A percentile compares a stretch with the other conserved stretches of the same genome.
phyloP scores from a whole-genome alignment of 2,888 invertebrate genomes.

The Drosophila mettleri region DNA sequence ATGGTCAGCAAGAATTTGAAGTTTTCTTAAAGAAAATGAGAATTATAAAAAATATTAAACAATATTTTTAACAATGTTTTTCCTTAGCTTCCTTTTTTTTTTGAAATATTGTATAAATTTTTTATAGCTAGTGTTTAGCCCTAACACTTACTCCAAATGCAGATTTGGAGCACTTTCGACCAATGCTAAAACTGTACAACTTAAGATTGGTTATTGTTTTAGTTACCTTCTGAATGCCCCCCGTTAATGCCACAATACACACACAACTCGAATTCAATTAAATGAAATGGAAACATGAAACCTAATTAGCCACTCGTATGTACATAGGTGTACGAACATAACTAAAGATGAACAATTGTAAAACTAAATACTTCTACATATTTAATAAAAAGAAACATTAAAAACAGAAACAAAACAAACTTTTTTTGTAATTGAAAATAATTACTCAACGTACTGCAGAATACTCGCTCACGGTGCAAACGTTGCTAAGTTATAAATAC shows the following conservation, averaged over 20 bases:
- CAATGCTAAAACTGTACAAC: slow-evolving; percentile 49
- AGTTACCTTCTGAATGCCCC: slow-evolving; percentile 47
- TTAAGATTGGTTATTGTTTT: slow-evolving; percentile 38
- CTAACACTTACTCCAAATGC: slow-evolving; percentile 22
- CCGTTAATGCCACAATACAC: slow-evolving; percentile 61
- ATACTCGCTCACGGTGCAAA: too few species aligned
- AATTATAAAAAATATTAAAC: not conserved
- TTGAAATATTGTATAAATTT: slow-evolving; percentile 9
- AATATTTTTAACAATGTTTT: not conserved
- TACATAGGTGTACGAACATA: slow-evolving; percentile 73
- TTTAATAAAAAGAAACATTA: slow-evolving; percentile 75
- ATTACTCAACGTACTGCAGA: too few species aligned
- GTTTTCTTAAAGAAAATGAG: not conserved
- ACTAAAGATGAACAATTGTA: slow-evolving; percentile 75
- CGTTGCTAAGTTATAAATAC: too few species aligned
- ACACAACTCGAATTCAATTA: slow-evolving; percentile 65
- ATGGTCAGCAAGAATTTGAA: not conserved
- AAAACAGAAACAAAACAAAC: slow-evolving; percentile 34
- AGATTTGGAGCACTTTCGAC: slow-evolving; percentile 54
- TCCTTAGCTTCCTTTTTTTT: not conserved
- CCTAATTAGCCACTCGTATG: slow-evolving; percentile 71
- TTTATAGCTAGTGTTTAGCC: slow-evolving; percentile 22
- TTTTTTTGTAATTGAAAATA: too few species aligned
- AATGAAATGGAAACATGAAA: slow-evolving; percentile 40
- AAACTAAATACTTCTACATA: slow-evolving; percentile 79